These are phyloP conservation scores for Graphium colonna DNA, from an alignment of 2,888 invertebrate species.

Conservation along the genomic window DNA sequence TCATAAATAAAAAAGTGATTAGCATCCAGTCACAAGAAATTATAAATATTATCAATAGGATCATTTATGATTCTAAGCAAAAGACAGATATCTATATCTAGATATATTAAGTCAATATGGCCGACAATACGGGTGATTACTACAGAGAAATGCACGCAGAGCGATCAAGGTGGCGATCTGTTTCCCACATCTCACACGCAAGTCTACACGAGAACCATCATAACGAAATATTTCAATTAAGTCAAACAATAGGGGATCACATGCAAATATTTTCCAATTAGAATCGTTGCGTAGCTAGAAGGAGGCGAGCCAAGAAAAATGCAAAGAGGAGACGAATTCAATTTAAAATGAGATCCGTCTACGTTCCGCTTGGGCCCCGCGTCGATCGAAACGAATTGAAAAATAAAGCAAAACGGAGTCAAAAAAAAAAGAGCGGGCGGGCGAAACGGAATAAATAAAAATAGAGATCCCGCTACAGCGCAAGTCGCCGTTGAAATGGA, in stretches of 20 bases:
- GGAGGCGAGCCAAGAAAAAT: slow-evolving; percentile 56
- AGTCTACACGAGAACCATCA: slow-evolving; percentile 14
- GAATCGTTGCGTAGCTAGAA: slow-evolving; percentile 53
- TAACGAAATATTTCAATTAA: slow-evolving; percentile 50
- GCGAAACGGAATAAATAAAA: slow-evolving; percentile 71
- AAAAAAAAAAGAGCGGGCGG: slow-evolving; percentile 49
- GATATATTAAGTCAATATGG: too few species aligned
- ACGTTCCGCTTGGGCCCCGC: slow-evolving; percentile 69
- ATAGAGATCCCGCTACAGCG: slow-evolving; percentile 78
- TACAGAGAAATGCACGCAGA: neutral
- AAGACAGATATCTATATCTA: too few species aligned
- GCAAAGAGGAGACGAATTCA: slow-evolving; percentile 68
- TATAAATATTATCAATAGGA: too few species aligned
- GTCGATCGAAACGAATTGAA: slow-evolving; percentile 65
- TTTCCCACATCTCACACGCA: neutral
- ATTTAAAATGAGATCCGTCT: slow-evolving; percentile 77
- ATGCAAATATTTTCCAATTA: slow-evolving; percentile 73
- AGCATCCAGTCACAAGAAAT: too few species aligned
- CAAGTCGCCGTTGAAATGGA: slow-evolving; percentile 79
- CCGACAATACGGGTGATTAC: neutral
- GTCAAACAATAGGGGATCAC: slow-evolving; percentile 58
- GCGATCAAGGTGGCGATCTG: neutral
- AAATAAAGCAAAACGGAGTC: neutral
- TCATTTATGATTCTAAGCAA: too few species aligned
- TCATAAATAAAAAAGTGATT: too few species aligned